phyloP scores from a whole-genome alignment of 2,888 invertebrate species.

The Unio pictorum region DNA sequence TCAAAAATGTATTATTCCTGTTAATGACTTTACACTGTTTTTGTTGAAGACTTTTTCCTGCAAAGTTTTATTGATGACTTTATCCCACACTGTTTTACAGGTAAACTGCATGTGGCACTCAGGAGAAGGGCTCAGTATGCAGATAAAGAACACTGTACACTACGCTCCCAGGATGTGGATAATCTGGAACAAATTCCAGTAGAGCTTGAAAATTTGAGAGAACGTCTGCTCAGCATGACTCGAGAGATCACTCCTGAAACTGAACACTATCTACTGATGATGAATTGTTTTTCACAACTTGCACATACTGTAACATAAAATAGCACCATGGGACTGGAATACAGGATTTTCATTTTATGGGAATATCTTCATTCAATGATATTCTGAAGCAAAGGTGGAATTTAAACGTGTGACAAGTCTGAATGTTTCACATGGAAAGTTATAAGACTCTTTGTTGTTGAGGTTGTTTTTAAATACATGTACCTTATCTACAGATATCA shows the following conservation, averaged over 20 bases:
- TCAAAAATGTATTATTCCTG: too few species aligned
- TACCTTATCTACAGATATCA: too few species aligned
- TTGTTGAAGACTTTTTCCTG: background rate
- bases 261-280: slow-evolving; percentile 25
- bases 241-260: slow-evolving; percentile 28
- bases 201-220: slow-evolving; percentile 25
- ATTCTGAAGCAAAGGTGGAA: too few species aligned
- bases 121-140: slow-evolving; percentile 12
- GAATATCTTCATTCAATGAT: too few species aligned
- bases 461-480: too few species aligned
- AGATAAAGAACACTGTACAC: slow-evolving; percentile 9
- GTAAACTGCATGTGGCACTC: slow-evolving; percentile 15
- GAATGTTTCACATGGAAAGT: too few species aligned
- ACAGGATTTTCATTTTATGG: too few species aligned
- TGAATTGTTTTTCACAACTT: slow-evolving; percentile 19
- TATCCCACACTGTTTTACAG: slow-evolving; percentile 12
- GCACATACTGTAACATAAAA: too few species aligned
- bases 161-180: slow-evolving; percentile 18
- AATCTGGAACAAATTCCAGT: slow-evolving; percentile 15
- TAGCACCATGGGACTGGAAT: too few species aligned
- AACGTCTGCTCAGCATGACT: slow-evolving; percentile 24
- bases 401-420: too few species aligned
- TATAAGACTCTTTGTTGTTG: too few species aligned
- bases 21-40: background rate
- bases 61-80: too few species aligned